Evolutionary conservation across 2,797 vertebrate species (phyloP), one percentile per base, ranked within the genome.

Genomic region (Bradypus variegatus): DNA sequence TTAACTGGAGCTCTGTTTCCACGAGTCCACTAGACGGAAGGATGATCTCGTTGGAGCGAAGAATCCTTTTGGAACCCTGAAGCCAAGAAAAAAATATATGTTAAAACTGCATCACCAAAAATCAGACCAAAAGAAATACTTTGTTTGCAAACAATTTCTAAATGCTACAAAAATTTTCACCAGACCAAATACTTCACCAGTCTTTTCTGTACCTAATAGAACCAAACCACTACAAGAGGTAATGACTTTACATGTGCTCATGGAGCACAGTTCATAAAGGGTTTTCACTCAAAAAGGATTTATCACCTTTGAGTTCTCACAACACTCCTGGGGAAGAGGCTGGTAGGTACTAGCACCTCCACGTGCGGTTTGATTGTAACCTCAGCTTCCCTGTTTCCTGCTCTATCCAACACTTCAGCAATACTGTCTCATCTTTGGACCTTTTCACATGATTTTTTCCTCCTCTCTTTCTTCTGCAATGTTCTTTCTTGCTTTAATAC

Each of bases 41-140:
- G 91, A 98, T 96, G 96, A 99, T 99, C 97, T 99, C 98, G 4
- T 99, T 99, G 96, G 98, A 99, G 69, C 98, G 98, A 89, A 99
- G 97, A 96, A 99, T 99, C 84, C 98, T 96, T 95, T 99, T 99
- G 29, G 98, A 99, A 75, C 98, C 98, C 98, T 99, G 96, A 94
- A 95, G 94, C n/a, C 55, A 79, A 90, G 45, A 21, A 23, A 73
- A n/a, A 94, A 89, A 62, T 80, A 41, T 6, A 6, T 67, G 81
- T 91, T 55, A 90, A 60, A 75, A 18, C 36, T 27, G 6, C 38
- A 25, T 55, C 82, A 81, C 18, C n/a, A 64, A 73, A 90, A 83
- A 41, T 50, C 16, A 55, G 50, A 88, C 84, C 41, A 65, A 77
- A 76, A 89, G 53, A 83, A 80, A 55, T 2, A 27, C 8, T 50